phyloP scores from a whole-genome alignment of 1,140 invertebrate genomes.

The Drosophila kikkawai region DNA sequence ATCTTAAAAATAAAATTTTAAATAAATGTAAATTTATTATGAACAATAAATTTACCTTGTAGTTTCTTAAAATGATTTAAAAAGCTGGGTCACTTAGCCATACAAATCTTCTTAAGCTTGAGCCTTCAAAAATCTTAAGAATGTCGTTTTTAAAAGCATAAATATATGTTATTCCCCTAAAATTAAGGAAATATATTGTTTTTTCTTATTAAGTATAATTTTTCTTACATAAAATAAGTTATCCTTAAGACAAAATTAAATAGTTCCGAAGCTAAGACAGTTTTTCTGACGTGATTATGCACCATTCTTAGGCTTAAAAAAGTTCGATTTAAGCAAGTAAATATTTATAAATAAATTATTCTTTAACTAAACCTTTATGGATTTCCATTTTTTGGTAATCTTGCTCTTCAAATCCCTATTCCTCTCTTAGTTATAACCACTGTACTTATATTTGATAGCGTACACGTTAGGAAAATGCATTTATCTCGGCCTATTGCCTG shows the following conservation, averaged over 20 bases:
- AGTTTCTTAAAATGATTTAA: neutral
- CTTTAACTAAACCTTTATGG: neutral
- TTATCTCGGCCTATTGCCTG: constrained; percentile 71
- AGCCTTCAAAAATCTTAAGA: neutral
- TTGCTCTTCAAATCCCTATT: neutral
- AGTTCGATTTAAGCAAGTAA: neutral
- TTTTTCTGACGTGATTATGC: no score
- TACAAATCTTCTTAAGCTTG: neutral
- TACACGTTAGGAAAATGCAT: constrained; percentile 76
- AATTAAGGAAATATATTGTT: no score
- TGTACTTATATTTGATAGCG: constrained; percentile 63
- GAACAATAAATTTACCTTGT: rapidly evolving
- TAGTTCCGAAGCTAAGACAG: no score
- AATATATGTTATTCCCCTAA: no score
- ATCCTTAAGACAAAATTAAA: neutral
- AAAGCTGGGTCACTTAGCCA: neutral
- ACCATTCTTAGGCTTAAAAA: no score
- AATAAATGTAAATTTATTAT: neutral
- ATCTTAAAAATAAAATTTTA: neutral
- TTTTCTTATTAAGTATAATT: no score
- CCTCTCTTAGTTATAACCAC: neutral
- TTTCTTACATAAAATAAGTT: no score
- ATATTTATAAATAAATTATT: neutral
- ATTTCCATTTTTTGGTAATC: rapidly evolving
- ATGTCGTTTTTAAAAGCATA: neutral